Conservation (phyloP, 2,797 vertebrate genomes). For the Smutsia gigantea region DNA sequence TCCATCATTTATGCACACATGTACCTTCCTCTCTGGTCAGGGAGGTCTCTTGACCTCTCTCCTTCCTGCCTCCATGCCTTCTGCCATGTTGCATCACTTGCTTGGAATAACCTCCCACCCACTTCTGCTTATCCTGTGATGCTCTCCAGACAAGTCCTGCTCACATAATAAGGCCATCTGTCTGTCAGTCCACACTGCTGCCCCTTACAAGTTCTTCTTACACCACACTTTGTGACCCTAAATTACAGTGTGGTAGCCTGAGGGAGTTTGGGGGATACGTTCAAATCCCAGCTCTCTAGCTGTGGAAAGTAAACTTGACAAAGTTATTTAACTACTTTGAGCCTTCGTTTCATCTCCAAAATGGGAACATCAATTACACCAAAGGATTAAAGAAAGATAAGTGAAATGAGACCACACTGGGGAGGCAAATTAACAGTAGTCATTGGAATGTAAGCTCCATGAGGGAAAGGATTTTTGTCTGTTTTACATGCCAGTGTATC, state of each 20-base stretch:
- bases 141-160: not conserved
- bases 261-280: not conserved
- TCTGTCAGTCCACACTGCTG: not conserved
- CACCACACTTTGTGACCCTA: not conserved
- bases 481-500: not conserved
- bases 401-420: not conserved
- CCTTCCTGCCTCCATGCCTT: too few relatives aligned
- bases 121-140: not conserved
- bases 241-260: not conserved
- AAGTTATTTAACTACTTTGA: constrained; percentile 36
- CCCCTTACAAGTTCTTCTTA: not conserved
- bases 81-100: not conserved
- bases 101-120: not conserved
- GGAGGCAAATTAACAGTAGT: not conserved
- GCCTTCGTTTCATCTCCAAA: not conserved
- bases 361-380: not conserved
- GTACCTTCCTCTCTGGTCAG: not conserved
- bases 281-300: not conserved
- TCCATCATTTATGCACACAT: not conserved
- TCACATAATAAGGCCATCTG: not conserved
- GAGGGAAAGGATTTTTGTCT: not conserved
- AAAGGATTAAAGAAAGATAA: not conserved
- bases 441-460: not conserved
- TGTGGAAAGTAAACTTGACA: not conserved
- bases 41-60: not conserved